Percentiles rank a stretch among this genome's conserved stretches.
Conservation (phyloP, 2,797 vertebrate genomes). For the Catostomus latipinnis region DNA sequence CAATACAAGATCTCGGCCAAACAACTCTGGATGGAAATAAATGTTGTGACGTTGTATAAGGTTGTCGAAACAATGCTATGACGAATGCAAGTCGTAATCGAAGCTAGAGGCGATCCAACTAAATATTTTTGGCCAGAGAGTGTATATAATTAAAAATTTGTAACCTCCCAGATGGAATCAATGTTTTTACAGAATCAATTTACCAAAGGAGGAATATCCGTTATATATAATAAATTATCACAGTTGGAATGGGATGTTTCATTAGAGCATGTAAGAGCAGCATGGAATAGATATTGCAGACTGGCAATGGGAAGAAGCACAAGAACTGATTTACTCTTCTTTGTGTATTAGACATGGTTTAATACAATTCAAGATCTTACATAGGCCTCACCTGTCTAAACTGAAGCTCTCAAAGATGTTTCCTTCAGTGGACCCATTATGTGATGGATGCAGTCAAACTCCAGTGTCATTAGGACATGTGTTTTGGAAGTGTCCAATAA, state of each 20-base stretch:
- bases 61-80: too few species aligned
- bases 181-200: neutral
- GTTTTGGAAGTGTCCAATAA: neutral
- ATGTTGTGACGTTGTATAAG: too few species aligned
- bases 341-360: neutral
- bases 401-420: neutral
- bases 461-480: slow-evolving; percentile 1
- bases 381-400: neutral
- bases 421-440: neutral
- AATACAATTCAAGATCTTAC: slow-evolving; percentile 6
- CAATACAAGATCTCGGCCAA: too few species aligned
- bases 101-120: too few species aligned
- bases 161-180: neutral
- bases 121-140: too few species aligned
- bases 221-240: neutral
- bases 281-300: neutral
- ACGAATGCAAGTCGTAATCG: too few species aligned
- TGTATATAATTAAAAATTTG: too few species aligned
- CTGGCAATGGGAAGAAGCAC: neutral
- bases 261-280: neutral
- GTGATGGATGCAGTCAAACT: neutral
- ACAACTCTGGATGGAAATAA: too few species aligned
- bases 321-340: slow-evolving; percentile 14
- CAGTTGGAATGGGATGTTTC: neutral
- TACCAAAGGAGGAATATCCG: neutral